These are phyloP conservation scores for Pocillopora meandrina DNA, from an alignment of 92 coral and sea anemone genomes.

Conservation along the genomic window DNA sequence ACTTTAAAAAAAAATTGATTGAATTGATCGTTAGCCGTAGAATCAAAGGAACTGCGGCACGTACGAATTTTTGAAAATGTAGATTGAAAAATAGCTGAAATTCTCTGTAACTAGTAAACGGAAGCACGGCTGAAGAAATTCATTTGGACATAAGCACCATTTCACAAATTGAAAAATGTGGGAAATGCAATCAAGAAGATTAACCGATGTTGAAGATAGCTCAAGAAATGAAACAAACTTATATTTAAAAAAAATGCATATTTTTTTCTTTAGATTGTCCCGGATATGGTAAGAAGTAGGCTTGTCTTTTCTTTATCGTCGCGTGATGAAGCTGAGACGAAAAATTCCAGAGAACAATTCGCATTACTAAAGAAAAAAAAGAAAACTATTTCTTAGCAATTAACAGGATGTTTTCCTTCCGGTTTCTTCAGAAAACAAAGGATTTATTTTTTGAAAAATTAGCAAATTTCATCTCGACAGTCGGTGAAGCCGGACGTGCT, in stretches of 20 bases:
- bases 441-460: slow-evolving; percentile 18
- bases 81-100: not conserved
- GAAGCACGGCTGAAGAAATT: not conserved
- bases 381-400: slow-evolving; percentile 1
- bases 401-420: slow-evolving; percentile 31
- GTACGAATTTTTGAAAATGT: slow-evolving; percentile 10
- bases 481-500: slow-evolving; percentile 9
- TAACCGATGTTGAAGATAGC: not conserved
- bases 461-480: slow-evolving; percentile 6
- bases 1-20: slow-evolving; percentile 3
- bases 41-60: not conserved
- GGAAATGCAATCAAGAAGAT: not conserved
- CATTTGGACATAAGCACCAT: not conserved
- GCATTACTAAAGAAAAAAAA: not conserved
- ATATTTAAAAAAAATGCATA: no score
- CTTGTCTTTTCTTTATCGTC: not conserved
- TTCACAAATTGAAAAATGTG: not conserved
- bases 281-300: not conserved
- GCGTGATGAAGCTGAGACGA: slow-evolving; percentile 19
- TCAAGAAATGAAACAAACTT: not conserved
- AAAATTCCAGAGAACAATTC: slow-evolving; percentile 12
- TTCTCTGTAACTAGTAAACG: not conserved
- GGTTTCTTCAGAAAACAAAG: slow-evolving; percentile 27
- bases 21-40: not conserved
- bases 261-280: not conserved